Evolutionary conservation across 2,113 vertebrate species (phyloP), one percentile per base, ranked within the genome.

Genomic region (Aepyceros melampus): DNA sequence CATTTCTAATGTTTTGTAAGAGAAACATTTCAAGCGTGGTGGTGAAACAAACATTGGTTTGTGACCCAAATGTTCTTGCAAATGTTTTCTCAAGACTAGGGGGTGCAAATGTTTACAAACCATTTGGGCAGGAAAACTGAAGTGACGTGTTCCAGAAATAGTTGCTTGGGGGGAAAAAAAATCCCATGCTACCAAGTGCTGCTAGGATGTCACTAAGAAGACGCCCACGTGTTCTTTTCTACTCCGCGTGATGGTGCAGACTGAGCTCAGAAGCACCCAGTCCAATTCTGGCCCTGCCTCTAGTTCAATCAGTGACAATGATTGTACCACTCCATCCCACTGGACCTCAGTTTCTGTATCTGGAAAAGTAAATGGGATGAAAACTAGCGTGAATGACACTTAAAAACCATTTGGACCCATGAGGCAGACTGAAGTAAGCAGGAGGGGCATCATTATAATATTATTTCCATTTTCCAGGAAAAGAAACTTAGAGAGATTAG

Each of bases 1-100:
- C 25, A 89, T 56, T 91, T 87, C 87, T 45, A 53, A 82, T 51
- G 89, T 96, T 97, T 97, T 74, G n/a, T 23, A 84, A 49, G 83
- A 89, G 78, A 91, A 94, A 92, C 45, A 85, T 79, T 95, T 91
- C 89, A 91, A 95, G 62, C 15, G 12, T 78, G 19, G 83, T 74
- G 49, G 62, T 71, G 93, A 94, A 87, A 96, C 64, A 95, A 93
- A 96, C 82, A 87, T 1, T 94, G 94, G 74, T 76, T 93, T 89
- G 45, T 86, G 96, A 92, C 93, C 93, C 86, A 95, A 96, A 94
- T 96, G 92, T 96, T 96, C 86, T 78, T 56, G 67, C 33, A 74
- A 83, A 96, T 89, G 60, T 90, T 91, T 92, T 93, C 78, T 95
- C 36, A 74, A 74, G 93, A 51, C 47, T 29, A 0, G 51, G 47